Conservation (phyloP, 1,140 invertebrate genomes). For the Rhynchophorus ferrugineus region DNA sequence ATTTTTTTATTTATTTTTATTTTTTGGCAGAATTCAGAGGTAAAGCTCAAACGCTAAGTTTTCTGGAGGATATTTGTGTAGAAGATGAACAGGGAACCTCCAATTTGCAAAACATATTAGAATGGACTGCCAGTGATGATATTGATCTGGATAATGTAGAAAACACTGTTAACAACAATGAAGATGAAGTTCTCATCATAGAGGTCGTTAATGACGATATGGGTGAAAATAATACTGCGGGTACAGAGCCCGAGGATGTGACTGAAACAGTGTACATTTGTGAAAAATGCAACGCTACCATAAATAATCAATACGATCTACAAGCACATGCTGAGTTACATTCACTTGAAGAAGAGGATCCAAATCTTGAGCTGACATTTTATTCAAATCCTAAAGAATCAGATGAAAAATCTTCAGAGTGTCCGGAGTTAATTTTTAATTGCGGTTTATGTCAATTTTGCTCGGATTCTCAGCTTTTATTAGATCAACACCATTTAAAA, state of each 20-base stretch:
- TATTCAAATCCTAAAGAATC: too few relatives aligned
- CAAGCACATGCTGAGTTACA: background rate
- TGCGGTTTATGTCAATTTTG: too few relatives aligned
- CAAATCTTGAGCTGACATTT: background rate
- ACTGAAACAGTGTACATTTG: background rate
- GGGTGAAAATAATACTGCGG: background rate
- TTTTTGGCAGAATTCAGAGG: background rate
- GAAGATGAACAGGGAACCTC: background rate
- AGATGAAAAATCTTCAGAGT: too few relatives aligned
- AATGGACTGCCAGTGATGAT: background rate
- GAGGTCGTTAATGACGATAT: background rate
- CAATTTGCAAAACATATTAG: background rate
- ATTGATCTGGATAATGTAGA: background rate
- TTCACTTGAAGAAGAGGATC: background rate
- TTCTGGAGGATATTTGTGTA: background rate
- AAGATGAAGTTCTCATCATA: background rate
- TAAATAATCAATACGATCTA: background rate
- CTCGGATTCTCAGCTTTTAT: too few relatives aligned
- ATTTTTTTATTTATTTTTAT: background rate
- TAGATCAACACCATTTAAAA: too few relatives aligned
- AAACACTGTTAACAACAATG: background rate
- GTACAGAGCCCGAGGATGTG: background rate
- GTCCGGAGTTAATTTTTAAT: too few relatives aligned
- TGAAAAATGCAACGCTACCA: background rate
- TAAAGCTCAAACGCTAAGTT: background rate